Evolutionary conservation across 2,797 vertebrate genomes (phyloP).

Genomic region (Melanotaenia trifasciata): DNA sequence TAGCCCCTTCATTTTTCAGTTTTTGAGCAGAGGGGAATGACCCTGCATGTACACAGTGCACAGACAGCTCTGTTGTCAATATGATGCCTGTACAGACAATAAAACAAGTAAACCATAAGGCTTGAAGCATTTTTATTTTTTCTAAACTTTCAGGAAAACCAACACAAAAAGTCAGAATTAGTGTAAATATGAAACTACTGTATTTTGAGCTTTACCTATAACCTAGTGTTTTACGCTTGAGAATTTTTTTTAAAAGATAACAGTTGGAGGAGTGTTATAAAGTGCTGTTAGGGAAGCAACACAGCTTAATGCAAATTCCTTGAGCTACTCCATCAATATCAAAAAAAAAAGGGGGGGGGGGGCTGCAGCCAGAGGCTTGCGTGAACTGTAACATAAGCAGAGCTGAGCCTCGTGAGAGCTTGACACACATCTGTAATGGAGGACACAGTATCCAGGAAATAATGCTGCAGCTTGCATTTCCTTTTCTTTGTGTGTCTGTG

Average conservation of each 20-base stretch:
- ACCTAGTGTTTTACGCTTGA: neutral
- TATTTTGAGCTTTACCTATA: neutral
- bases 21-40: neutral
- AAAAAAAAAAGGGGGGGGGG: conserved; percentile 21
- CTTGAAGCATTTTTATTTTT: neutral
- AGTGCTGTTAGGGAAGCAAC: conserved; percentile 2
- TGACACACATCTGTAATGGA: conserved; percentile 68
- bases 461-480: conserved; percentile 62
- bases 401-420: conserved; percentile 58
- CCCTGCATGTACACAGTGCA: no score
- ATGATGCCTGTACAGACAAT: neutral
- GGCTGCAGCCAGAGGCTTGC: conserved; percentile 45
- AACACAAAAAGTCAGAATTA: neutral
- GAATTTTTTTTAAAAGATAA: conserved; percentile 1
- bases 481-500: conserved; percentile 44
- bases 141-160: neutral
- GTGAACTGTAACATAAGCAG: conserved; percentile 68
- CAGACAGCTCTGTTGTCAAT: no score
- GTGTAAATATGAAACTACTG: neutral
- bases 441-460: conserved; percentile 71
- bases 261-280: neutral
- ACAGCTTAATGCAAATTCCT: conserved; percentile 32
- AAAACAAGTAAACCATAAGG: neutral
- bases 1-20: neutral
- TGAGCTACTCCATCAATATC: conserved; percentile 28